phyloP scores from a whole-genome alignment of 2,888 invertebrate species.

The Cotesia congregata region DNA sequence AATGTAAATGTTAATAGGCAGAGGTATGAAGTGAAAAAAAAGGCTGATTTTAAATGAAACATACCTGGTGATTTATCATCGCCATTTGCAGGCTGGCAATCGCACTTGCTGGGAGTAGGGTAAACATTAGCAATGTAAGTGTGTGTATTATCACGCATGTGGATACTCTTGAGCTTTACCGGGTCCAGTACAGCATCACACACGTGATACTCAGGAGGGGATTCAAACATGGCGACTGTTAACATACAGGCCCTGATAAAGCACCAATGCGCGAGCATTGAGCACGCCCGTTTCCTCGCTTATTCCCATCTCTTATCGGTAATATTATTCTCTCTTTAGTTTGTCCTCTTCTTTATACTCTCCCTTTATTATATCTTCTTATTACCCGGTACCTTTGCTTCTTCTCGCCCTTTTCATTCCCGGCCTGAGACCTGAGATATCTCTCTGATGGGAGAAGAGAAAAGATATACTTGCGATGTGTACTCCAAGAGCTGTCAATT shows the following conservation, averaged over 20 bases:
- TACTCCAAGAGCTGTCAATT: no score
- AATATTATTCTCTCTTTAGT: slow-evolving; percentile 42
- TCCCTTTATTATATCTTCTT: slow-evolving; percentile 30
- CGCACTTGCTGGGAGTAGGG: neutral
- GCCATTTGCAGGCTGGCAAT: neutral
- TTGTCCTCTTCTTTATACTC: slow-evolving; percentile 37
- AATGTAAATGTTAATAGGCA: neutral
- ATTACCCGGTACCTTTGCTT: slow-evolving; percentile 18
- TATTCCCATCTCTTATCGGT: slow-evolving; percentile 43
- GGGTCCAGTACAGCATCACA: slow-evolving; percentile 45
- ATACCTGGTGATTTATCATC: neutral
- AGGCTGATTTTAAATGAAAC: neutral
- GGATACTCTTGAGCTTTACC: slow-evolving; percentile 37
- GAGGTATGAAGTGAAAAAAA: neutral
- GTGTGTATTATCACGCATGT: slow-evolving; percentile 37
- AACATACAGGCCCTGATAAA: slow-evolving; percentile 61
- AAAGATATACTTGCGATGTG: no score
- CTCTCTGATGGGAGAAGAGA: no score
- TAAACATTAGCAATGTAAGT: slow-evolving; percentile 19
- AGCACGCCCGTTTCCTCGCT: slow-evolving; percentile 58
- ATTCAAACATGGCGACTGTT: slow-evolving; percentile 68
- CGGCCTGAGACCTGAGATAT: no score
- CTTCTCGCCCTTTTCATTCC: neutral
- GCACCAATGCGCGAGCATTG: slow-evolving; percentile 67
- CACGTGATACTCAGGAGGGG: slow-evolving; percentile 58